Base-by-base conservation (phyloP, 2,888 invertebrate genomes). In the Machimus atricapillus region DNA sequence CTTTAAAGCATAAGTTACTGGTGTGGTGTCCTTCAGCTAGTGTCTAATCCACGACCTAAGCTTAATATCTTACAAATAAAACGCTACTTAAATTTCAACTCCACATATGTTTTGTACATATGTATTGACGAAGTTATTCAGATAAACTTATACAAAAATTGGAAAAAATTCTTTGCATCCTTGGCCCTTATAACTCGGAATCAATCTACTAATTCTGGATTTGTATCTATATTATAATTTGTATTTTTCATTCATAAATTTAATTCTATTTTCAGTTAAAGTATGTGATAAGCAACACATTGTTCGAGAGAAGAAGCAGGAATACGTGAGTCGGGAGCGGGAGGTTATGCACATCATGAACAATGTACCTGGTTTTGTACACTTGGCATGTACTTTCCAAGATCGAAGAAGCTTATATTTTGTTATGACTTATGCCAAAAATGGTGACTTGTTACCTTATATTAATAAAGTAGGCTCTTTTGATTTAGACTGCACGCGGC, bases 231-330 rank as follows among this genome's bases (percentile, higher is more conserved):
- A 34, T 34, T 34, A 34, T 34, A 40, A 40, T 40, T 40, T 40
- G 2, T 40, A 40, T 40, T 40, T 12, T 12, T 40, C 2, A 40
- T 40, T 74, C 19, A 74, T 87, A 66, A 87, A 66, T 86, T 86
- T 73, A 52, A 2, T 73, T 66, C 27, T 66, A 76, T 87, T 85
- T 81, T 86, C 94, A 97, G 97, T 99, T 91, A 99, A 99, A 95
- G 98, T 99, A n/a, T 96, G 98, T 93, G 97, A 98, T 91, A 99
- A 99, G 93, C 94, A 95, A 83, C 97, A 98, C 93, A 98, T 99
- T 90, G 95, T 98, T 90, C 95, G 96, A 89, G 98, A 99, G 93
- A 97, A 96, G 92, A 99, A 99, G 93, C 95, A 96, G 90, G 96
- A 97, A 91, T 98, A 98, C 93, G 96, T 99, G 87, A 96, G 96